Conservation (phyloP, 2,797 vertebrate genomes). For the Hydrocynus forskahlii region DNA sequence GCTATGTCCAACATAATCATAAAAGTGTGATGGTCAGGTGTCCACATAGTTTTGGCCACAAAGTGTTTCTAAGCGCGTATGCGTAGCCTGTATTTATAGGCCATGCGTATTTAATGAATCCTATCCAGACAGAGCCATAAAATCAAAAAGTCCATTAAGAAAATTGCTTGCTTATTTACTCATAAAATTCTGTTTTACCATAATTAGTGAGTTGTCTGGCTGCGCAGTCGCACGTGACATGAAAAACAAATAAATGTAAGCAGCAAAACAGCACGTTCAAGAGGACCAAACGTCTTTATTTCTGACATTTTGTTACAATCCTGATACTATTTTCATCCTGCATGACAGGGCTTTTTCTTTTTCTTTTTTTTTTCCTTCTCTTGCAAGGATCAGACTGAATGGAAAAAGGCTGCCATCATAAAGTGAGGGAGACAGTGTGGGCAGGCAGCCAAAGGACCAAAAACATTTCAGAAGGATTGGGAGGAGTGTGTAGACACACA, state of each 20-base stretch:
- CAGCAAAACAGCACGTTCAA: neutral
- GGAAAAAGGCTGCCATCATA: neutral
- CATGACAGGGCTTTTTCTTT: neutral
- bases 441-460: constrained; percentile 6
- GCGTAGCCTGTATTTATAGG: neutral
- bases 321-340: constrained; percentile 1
- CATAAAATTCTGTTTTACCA: constrained; percentile 35
- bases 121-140: neutral
- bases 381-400: constrained; percentile 1
- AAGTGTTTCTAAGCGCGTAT: neutral
- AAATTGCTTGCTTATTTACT: constrained; percentile 13
- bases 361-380: neutral
- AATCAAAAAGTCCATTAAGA: neutral
- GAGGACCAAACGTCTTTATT: too few species aligned
- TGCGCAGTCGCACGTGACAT: neutral
- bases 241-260: constrained; percentile 6
- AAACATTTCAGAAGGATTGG: neutral
- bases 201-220: constrained; percentile 30
- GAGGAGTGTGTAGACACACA: neutral
- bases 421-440: neutral
- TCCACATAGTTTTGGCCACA: too few species aligned
- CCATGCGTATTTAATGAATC: constrained; percentile 5
- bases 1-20: too few species aligned
- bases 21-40: too few species aligned
- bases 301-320: neutral